phyloP scores from a whole-genome alignment of 2,888 invertebrate species.

The Acanthosepion lycidas region DNA sequence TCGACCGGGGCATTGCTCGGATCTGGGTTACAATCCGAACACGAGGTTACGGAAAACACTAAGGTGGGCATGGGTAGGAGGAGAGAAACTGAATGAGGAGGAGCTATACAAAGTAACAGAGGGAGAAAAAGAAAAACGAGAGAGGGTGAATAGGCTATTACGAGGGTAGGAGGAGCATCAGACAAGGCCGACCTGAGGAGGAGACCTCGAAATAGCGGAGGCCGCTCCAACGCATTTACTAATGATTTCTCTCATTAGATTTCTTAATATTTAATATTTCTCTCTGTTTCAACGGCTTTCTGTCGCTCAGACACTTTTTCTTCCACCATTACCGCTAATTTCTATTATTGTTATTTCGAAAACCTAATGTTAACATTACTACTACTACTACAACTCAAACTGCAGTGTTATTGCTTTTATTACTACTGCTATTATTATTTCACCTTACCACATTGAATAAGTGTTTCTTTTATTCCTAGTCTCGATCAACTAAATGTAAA shows the following conservation, averaged over 20 bases:
- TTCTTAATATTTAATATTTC: not conserved
- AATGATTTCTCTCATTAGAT: not conserved
- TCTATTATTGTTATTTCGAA: not conserved
- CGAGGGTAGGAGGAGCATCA: not conserved
- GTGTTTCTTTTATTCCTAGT: not conserved
- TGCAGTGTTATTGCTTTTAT: conserved; percentile 33
- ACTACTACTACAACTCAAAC: not conserved
- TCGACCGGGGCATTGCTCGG: conserved; percentile 33
- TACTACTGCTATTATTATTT: not conserved
- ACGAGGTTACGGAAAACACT: conserved; percentile 20
- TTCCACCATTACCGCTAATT: not conserved
- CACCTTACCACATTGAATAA: not conserved
- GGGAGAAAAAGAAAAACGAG: not conserved
- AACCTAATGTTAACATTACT: not conserved
- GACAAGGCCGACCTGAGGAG: conserved; percentile 33
- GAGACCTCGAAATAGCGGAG: not conserved
- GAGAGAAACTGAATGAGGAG: not conserved
- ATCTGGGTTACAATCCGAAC: conserved; percentile 33
- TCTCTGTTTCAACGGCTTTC: not conserved
- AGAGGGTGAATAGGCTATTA: not conserved
- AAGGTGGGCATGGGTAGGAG: conserved; percentile 8
- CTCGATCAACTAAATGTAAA: not conserved
- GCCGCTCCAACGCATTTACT: not conserved
- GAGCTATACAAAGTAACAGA: not conserved
- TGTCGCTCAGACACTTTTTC: not conserved